A percentile compares a stretch with the other conserved stretches of the same genome.
phyloP scores from a whole-genome alignment of 2,113 vertebrate species.

The Plotosus lineatus region DNA sequence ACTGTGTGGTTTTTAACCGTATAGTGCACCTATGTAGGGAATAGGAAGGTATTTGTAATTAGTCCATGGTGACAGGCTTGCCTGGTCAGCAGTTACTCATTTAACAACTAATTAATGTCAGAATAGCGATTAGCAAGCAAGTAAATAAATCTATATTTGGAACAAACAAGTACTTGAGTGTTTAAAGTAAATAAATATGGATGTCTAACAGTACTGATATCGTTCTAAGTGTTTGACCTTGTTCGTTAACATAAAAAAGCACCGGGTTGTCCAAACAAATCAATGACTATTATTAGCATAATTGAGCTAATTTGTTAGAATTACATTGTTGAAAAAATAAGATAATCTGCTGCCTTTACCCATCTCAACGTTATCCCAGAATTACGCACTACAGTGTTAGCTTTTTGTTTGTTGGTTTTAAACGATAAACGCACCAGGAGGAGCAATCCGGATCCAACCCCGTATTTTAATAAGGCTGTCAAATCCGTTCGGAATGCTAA shows the following conservation, averaged over 20 bases:
- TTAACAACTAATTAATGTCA: background rate
- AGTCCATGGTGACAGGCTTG: background rate
- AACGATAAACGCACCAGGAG: background rate
- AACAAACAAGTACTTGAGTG: background rate
- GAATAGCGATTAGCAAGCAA: background rate
- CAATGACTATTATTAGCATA: background rate
- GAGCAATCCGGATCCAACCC: background rate
- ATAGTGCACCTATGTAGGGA: background rate
- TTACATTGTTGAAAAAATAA: background rate
- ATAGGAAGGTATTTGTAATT: background rate
- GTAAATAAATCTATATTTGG: background rate
- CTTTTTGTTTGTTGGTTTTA: background rate
- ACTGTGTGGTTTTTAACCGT: background rate
- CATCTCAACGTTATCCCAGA: background rate
- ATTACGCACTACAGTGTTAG: background rate
- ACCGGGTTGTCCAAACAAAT: background rate
- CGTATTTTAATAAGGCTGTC: background rate
- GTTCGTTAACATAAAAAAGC: background rate
- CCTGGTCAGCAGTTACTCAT: background rate
- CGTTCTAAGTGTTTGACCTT: background rate
- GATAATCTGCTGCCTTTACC: background rate
- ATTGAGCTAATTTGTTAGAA: background rate
- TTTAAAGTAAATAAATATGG: background rate
- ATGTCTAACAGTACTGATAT: background rate
- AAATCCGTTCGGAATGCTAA: background rate